phyloP scores from a whole-genome alignment of 2,113 vertebrate genomes.

The Psilopsiagon aymara region DNA sequence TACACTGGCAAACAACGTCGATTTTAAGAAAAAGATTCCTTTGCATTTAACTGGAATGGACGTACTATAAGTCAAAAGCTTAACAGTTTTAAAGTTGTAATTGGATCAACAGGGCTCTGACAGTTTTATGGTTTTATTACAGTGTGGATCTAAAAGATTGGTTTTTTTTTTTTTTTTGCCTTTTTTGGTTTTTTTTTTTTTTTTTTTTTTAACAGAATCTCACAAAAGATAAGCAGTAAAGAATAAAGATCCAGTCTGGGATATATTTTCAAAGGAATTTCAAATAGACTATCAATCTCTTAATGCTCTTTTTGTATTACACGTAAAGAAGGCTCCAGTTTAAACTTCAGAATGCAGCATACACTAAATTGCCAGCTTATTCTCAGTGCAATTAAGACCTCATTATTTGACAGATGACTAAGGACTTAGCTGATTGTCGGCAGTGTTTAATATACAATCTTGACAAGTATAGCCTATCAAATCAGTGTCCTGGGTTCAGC shows the following conservation, averaged over 20 bases:
- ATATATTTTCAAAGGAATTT: conserved; percentile 59
- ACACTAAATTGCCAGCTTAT: conserved; percentile 1
- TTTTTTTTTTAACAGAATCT: background rate
- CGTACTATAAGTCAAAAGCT: conserved; percentile 60
- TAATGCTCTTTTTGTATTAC: conserved; percentile 31
- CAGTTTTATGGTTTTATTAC: conserved; percentile 48
- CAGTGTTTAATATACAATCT: conserved; percentile 12
- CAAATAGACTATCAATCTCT: conserved; percentile 38
- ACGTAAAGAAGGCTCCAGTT: conserved; percentile 19
- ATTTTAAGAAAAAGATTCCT: background rate
- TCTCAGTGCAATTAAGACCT: background rate
- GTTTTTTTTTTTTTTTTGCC: background rate
- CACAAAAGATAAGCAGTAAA: conserved; percentile 34
- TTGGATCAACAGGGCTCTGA: conserved; percentile 51
- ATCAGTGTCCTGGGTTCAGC: background rate
- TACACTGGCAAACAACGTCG: background rate
- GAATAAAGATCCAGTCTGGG: background rate
- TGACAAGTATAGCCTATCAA: conserved; percentile 52
- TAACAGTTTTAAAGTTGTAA: conserved; percentile 58
- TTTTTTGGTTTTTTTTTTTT: too few relatives aligned
- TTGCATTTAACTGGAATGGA: conserved; percentile 27
- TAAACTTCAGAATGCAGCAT: background rate
- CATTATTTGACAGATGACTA: conserved; percentile 33
- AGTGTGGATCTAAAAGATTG: conserved; percentile 13
- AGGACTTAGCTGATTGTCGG: conserved; percentile 28